These are phyloP conservation scores for Endotricha flammealis DNA, from an alignment of 2,888 invertebrate species.

Conservation along the genomic window DNA sequence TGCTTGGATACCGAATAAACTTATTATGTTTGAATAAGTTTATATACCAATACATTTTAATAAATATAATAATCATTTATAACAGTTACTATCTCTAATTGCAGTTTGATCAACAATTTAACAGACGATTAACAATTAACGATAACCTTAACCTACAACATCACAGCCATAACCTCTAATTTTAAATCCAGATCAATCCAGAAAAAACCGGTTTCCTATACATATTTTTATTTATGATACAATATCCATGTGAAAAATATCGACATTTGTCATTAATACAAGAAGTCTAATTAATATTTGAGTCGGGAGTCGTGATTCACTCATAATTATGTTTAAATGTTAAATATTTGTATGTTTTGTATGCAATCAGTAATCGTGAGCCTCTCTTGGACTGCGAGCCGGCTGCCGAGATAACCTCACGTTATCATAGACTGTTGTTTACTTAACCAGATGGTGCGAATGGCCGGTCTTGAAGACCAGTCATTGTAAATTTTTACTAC, in stretches of 20 bases:
- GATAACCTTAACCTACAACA: background rate
- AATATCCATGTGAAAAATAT: background rate
- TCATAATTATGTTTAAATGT: background rate
- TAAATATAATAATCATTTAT: no score
- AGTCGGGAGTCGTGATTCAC: background rate
- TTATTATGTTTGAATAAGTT: no score
- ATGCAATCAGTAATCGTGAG: constrained; percentile 2
- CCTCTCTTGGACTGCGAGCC: constrained; percentile 29
- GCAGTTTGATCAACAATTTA: background rate
- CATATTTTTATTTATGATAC: background rate
- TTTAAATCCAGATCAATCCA: background rate
- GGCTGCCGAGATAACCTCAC: constrained; percentile 54
- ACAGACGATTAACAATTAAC: no score
- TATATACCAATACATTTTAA: no score
- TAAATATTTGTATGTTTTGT: background rate
- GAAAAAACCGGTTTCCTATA: background rate
- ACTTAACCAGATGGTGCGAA: constrained; percentile 42
- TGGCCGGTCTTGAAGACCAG: constrained; percentile 25
- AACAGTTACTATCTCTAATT: background rate
- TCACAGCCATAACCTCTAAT: background rate
- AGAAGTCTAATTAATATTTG: background rate
- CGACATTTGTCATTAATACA: background rate
- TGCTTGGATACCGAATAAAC: no score
- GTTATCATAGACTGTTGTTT: constrained; percentile 55
- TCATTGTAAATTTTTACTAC: no score